Base-by-base conservation (phyloP, 2,888 invertebrate species). In the Cheilosia vernalis region DNA sequence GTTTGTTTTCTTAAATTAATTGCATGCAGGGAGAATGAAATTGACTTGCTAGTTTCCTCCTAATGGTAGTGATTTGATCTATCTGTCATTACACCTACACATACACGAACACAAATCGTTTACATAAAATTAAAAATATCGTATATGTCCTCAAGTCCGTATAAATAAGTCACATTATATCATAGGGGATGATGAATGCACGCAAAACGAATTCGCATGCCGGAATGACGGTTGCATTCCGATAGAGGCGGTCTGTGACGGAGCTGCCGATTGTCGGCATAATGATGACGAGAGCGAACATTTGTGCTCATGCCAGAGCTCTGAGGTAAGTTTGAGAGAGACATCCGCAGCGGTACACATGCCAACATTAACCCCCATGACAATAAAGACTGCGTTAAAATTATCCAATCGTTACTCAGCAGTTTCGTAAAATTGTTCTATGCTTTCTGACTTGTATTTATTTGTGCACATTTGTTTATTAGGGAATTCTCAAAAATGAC, bases 171-270 rank as follows among this genome's bases (percentile, higher is more conserved):
- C 74, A 63, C 17, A 80, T 84, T 84, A 80, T 84, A 78, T 74
- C 67, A 80, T 81, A 85, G 85, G 85, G 85, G 49, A 2, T 53
- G 58, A 70, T 55, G 66, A 64, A 70, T 85, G 78, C 77, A 76
- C 64, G 53, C 30, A 81, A 88, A 87, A 81, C 21, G 94, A 95
- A 88, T 95, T 95, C 89, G 92, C 92, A 74, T 95, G 95, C 89
- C 91, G 90, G 56, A 93, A 93, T 82, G 93, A 93, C 15, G 92
- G 93, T 55, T 97, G 97, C 88, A 95, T 97, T 77, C 96, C 96
- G 55, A 93, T 93, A 88, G 94, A 95, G 19, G 96, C 96, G 94
- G 94, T 94, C 49, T 98, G 98, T 92, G 97, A 97, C 91, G 95
- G 95, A 9, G 95, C 96, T 88, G 91, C 93, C n/a, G 98, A 98